A percentile compares a stretch with the other conserved stretches of the same genome.
phyloP scores from a whole-genome alignment of 2,113 vertebrate species.

The Tringa solitaria region DNA sequence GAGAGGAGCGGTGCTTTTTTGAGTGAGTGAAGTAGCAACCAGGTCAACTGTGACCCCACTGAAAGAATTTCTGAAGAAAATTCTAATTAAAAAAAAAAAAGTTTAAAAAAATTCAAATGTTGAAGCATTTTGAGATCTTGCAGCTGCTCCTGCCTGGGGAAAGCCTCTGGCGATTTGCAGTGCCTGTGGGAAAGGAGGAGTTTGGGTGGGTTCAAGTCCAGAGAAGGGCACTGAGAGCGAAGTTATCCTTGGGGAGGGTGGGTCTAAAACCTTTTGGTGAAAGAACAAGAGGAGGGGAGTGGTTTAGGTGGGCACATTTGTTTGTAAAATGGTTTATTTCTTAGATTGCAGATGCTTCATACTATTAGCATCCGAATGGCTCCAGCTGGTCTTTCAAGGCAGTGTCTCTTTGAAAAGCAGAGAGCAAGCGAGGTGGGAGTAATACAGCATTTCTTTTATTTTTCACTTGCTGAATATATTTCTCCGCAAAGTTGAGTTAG shows the following conservation, averaged over 20 bases:
- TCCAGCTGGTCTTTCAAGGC: neutral
- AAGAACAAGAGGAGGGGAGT: neutral
- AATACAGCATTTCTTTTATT: neutral
- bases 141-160: neutral
- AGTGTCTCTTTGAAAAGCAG: neutral
- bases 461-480: neutral
- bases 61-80: neutral
- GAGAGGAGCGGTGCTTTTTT: neutral
- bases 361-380: neutral
- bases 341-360: neutral
- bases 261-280: neutral
- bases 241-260: neutral
- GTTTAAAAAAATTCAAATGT: neutral
- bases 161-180: rapidly evolving
- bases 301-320: neutral
- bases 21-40: neutral
- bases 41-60: neutral
- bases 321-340: neutral
- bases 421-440: neutral
- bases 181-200: neutral
- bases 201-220: neutral
- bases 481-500: neutral
- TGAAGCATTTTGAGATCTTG: neutral
- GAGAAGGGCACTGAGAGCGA: neutral
- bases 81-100: neutral